Evolutionary conservation across 2,113 vertebrate genomes (phyloP).

Genomic region (Caracal caracal): DNA sequence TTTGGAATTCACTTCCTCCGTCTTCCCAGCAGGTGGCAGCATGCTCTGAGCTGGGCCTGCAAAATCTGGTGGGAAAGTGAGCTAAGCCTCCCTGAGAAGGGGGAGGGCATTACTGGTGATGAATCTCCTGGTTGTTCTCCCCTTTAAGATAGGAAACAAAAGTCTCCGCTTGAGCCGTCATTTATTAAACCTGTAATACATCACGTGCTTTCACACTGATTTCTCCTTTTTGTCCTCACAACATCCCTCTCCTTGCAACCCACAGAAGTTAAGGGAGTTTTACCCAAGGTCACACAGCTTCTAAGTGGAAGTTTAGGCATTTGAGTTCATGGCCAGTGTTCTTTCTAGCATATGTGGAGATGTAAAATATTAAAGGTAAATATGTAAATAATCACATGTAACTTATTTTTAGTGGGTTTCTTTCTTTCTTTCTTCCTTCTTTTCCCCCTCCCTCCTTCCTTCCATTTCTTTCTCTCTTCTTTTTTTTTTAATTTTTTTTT

Average conservation of each 20-base stretch:
- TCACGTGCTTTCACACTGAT: not conserved
- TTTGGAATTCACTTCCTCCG: not conserved
- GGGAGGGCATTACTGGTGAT: not conserved
- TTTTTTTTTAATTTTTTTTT: not conserved
- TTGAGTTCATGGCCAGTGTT: not conserved
- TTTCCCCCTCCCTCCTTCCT: not conserved
- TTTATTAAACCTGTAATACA: not conserved
- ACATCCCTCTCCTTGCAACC: not conserved
- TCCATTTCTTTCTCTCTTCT: not conserved
- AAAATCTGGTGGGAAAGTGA: not conserved
- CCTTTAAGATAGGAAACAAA: conserved; percentile 25
- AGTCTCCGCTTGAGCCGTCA: not conserved
- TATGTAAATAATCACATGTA: not conserved
- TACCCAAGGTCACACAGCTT: not conserved
- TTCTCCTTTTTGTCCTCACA: not conserved
- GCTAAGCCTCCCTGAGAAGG: not conserved
- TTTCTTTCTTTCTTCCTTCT: not conserved
- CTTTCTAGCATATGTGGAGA: not conserved
- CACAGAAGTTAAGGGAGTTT: not conserved
- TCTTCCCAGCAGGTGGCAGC: conserved; percentile 72
- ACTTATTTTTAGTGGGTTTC: not conserved
- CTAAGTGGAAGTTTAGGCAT: not conserved
- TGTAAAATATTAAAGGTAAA: not conserved
- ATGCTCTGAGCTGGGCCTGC: not conserved
- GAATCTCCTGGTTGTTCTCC: not conserved